Evolutionary conservation across 2,113 vertebrate species (phyloP).

Genomic region (Dasyornis broadbenti): DNA sequence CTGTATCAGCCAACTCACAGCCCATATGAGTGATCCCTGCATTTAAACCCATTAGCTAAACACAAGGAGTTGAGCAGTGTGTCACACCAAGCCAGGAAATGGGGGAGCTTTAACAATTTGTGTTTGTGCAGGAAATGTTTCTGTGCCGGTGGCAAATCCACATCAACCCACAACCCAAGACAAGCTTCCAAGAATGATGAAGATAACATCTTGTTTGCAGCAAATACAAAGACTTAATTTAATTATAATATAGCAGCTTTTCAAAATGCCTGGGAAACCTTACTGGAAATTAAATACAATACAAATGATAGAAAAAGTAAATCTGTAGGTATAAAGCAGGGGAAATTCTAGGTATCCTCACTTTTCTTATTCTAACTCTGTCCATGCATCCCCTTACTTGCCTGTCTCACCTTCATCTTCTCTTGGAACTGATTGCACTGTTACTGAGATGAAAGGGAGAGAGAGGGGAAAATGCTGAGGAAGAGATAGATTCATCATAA

Average conservation of each 20-base stretch:
- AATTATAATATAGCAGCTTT: neutral
- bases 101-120: neutral
- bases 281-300: neutral
- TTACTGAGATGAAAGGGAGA: neutral
- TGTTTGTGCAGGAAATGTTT: conserved; percentile 13
- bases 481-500: neutral
- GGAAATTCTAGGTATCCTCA: neutral
- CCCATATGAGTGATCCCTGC: neutral
- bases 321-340: neutral
- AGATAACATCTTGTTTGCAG: conserved; percentile 42
- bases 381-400: neutral
- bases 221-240: conserved; percentile 11
- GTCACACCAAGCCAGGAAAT: neutral
- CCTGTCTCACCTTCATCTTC: neutral
- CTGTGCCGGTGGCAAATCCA: conserved; percentile 2
- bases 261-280: neutral
- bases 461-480: neutral
- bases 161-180: conserved; percentile 12
- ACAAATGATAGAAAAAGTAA: neutral
- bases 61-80: neutral
- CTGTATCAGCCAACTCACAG: neutral
- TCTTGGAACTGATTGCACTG: neutral
- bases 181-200: conserved; percentile 10
- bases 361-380: neutral
- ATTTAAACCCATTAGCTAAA: conserved; percentile 6